Evolutionary conservation across 2,888 invertebrate species (phyloP).

Genomic region (Proisotoma minuta): DNA sequence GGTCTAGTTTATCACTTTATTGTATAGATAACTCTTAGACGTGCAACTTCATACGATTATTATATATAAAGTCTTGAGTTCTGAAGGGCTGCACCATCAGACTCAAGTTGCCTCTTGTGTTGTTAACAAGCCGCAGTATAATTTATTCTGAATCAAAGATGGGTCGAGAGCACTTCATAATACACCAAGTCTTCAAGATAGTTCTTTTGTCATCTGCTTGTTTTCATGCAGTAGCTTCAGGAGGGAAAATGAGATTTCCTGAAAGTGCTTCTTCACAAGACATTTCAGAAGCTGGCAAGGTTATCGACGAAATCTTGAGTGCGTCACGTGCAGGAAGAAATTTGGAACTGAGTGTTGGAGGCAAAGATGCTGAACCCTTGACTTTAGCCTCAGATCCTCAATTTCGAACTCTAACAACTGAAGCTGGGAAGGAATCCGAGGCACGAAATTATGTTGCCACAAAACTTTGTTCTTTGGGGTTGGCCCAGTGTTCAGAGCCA

Average conservation of each 20-base stretch:
- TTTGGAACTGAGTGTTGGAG: conserved; percentile 24
- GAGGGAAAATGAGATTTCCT: conserved; percentile 31
- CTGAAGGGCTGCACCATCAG: not conserved
- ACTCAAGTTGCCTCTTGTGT: not conserved
- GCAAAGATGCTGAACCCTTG: conserved; percentile 21
- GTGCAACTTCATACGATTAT: too few relatives aligned
- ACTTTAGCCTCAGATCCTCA: conserved; percentile 59
- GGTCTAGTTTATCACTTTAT: too few relatives aligned
- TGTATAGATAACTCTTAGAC: too few relatives aligned
- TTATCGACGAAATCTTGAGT: conserved; percentile 32
- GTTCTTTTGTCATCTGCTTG: not conserved
- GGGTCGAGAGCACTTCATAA: conserved; percentile 2
- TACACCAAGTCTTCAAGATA: not conserved
- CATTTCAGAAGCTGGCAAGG: conserved; percentile 19
- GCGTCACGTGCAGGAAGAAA: conserved; percentile 32
- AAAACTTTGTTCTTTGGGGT: conserved; percentile 72
- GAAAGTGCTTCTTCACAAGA: conserved; percentile 18
- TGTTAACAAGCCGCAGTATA: conserved; percentile 14
- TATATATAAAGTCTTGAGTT: not conserved
- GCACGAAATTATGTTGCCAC: conserved; percentile 77
- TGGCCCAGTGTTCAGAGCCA: conserved; percentile 50
- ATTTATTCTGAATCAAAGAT: conserved; percentile 3
- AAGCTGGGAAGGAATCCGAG: conserved; percentile 57
- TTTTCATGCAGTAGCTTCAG: not conserved
- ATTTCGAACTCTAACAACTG: conserved; percentile 69